Evolutionary conservation across 2,888 invertebrate genomes (phyloP), one percentile per base, ranked within the genome.

Genomic region (Brenthis hecate): DNA sequence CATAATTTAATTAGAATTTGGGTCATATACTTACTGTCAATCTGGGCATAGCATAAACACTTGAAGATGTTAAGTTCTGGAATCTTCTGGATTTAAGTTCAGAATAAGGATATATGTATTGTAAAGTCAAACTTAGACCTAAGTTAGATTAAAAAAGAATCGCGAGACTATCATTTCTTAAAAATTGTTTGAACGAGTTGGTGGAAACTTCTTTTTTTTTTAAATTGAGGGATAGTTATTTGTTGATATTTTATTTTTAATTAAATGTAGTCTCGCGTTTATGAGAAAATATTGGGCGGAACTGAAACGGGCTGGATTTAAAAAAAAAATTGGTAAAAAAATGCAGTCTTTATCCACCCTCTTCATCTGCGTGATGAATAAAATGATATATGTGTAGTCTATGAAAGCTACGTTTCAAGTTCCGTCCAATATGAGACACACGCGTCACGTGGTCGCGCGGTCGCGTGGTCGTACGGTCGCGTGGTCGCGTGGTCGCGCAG

Each of bases 31-130:
- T 78, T 68, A 47, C 75, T 78, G 75, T 79, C 77, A 77, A 81
- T 85, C 85, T 86, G 86, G 86, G 85, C 85, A 85, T 86, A 80
- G 85, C 85, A 85, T 86, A 61, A 54, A 62, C 19, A 65, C 13
- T 56, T 57, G 67, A 63, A 58, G 54, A 70, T 56, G 48, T 63
- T 48, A 56, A 53, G 51, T 51, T 65, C n/a, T 36, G 51, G 55
- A 56, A 28, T 16, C 4, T 16, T 62, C 56, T 55, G 58, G 56
- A 64, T 64, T 56, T 63, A 63, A 54, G 61, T 54, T 28, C 19
- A 36, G 11, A 43, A 56, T 51, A 60, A 56, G 62, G 50, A 32
- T 56, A 13, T 54, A 11, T 62, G 16, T 53, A 16, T 53, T 53
- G 51, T 16, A 8, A 53, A 53, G 48, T 67, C 56, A 56, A 56